Evolutionary conservation across 2,113 vertebrate species (phyloP).

Genomic region (Hepsetus odoe): DNA sequence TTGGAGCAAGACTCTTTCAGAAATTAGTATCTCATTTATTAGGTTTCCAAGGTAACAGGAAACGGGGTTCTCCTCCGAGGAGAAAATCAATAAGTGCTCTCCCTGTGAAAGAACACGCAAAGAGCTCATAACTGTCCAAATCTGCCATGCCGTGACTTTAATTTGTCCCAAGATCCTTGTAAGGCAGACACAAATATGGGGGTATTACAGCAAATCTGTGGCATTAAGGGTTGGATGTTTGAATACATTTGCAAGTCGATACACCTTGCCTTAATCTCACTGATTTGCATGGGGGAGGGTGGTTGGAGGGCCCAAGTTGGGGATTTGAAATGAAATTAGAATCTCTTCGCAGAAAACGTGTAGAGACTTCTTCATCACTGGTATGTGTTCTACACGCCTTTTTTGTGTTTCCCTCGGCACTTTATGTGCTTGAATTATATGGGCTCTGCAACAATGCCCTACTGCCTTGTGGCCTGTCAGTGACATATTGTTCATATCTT

Average conservation of each 20-base stretch:
- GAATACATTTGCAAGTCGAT: constrained; percentile 44
- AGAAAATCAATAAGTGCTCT: constrained; percentile 51
- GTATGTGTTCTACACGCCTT: neutral
- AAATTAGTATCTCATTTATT: constrained; percentile 46
- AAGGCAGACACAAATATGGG: constrained; percentile 48
- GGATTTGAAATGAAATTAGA: constrained; percentile 53
- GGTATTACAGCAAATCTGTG: constrained; percentile 50
- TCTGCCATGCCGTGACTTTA: constrained; percentile 40
- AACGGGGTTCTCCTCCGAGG: constrained; percentile 38
- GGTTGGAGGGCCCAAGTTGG: constrained; percentile 36
- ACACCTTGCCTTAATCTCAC: constrained; percentile 41
- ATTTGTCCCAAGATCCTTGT: constrained; percentile 45
- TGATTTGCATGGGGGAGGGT: constrained; percentile 59
- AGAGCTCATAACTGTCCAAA: constrained; percentile 55
- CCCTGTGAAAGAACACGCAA: constrained; percentile 27
- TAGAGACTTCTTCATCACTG: neutral
- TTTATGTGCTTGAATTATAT: too few relatives aligned
- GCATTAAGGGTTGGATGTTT: constrained; percentile 41
- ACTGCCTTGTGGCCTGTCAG: too few relatives aligned
- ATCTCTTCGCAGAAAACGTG: neutral
- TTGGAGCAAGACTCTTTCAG: constrained; percentile 3
- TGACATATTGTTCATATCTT: too few relatives aligned
- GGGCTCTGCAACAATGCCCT: too few relatives aligned
- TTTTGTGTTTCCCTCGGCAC: too few relatives aligned
- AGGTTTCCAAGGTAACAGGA: constrained; percentile 55